phyloP scores from a whole-genome alignment of 2,888 invertebrate genomes.

The Hyles lineata region DNA sequence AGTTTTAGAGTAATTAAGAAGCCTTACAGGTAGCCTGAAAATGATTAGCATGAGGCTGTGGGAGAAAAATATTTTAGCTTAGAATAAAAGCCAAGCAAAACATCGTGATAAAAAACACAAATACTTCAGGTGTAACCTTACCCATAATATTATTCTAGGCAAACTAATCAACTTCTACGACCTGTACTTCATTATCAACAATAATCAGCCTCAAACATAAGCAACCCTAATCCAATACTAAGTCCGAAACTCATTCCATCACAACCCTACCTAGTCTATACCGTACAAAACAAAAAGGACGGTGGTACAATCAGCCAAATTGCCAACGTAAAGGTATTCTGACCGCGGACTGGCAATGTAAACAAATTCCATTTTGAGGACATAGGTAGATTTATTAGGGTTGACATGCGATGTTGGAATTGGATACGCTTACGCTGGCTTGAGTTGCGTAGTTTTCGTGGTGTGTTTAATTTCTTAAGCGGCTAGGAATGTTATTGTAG shows the following conservation, averaged over 20 bases:
- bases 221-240: not conserved
- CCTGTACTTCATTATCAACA: not conserved
- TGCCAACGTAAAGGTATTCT: conserved; percentile 37
- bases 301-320: conserved; percentile 30
- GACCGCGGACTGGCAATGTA: conserved; percentile 41
- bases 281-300: conserved; percentile 26
- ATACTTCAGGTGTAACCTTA: too few relatives aligned
- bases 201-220: not conserved
- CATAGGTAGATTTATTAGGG: conserved; percentile 49
- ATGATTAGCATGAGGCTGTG: too few relatives aligned
- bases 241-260: not conserved
- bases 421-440: not conserved
- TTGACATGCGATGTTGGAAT: conserved; percentile 28
- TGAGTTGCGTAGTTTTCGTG: not conserved
- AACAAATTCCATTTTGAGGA: conserved; percentile 40
- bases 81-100: too few relatives aligned
- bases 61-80: too few relatives aligned
- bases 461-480: too few relatives aligned
- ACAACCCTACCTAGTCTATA: conserved; percentile 5
- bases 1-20: too few relatives aligned
- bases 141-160: too few relatives aligned
- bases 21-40: too few relatives aligned
- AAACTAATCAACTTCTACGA: not conserved
- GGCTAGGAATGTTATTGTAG: not conserved
- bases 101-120: too few relatives aligned